Base-by-base conservation (phyloP, 2,113 vertebrate genomes). In the Neofelis nebulosa region DNA sequence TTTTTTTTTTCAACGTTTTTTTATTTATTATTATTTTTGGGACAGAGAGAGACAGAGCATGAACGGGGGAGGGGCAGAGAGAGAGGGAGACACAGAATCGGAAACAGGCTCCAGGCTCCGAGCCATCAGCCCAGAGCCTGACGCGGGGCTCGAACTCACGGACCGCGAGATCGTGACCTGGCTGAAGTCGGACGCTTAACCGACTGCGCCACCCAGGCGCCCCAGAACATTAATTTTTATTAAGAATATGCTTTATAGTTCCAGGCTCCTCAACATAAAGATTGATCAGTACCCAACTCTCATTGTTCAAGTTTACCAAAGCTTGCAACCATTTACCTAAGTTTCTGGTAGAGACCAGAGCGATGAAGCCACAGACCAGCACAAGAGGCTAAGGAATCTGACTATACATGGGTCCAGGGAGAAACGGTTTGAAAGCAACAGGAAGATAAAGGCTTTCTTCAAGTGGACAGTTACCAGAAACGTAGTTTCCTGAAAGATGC, bases 271-370 rank as follows among this genome's bases (percentile, higher is more conserved):
- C 38, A 41, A 63, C n/a, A 41, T 68, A 94, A 76, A 94, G 81
- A 61, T n/a, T 68, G 91, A 88, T 48, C 80, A 45, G 71, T 27
- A 76, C 33, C 41, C 65, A 85, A 69, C 61, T 87, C 79, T 55
- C 50, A 27, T 76, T 97, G 90, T 68, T 94, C 69, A 96, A 91
- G 45, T 38, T 68, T 82, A 61, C 66, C 52, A 78, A 88, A 94
- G 48, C 45, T 57, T 94, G 27, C 36, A 89, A 38, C 68, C 74
- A 7, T 41, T 78, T 90, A 78, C 66, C 82, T 36, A 78, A 45
- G 19, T 63, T 96, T 95, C 73, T 55, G 25, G 21, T 79, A 82
- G 93, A 97, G 78, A 79, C 29, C n/a, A 38, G 52, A 96, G n/a
- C n/a, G 65, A 29, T 50, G 33, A 90, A 92, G n/a, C 45, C 63